Evolutionary conservation across 2,888 invertebrate genomes (phyloP).

Genomic region (Rhagonycha lutea): DNA sequence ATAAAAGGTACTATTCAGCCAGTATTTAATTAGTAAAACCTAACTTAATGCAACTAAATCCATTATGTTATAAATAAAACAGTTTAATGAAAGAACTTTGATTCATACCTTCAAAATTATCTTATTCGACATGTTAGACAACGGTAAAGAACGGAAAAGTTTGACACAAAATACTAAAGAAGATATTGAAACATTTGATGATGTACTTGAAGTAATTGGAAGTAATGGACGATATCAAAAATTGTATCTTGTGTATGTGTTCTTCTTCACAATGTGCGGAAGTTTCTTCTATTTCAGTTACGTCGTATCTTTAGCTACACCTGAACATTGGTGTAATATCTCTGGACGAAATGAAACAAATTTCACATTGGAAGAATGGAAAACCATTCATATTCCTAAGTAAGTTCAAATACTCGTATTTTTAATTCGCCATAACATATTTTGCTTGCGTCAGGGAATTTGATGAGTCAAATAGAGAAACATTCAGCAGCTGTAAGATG

Average conservation of each 20-base stretch:
- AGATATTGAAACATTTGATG: conserved; percentile 53
- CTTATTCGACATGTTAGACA: not conserved
- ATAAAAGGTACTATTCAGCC: not conserved
- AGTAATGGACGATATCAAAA: conserved; percentile 60
- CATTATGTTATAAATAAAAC: not conserved
- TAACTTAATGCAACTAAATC: not conserved
- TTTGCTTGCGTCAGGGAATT: not conserved
- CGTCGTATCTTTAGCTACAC: conserved; percentile 59
- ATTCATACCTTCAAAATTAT: not conserved
- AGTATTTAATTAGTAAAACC: not conserved
- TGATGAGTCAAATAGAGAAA: not conserved
- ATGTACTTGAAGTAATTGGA: conserved; percentile 58
- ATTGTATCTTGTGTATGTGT: conserved; percentile 57
- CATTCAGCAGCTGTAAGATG: conserved; percentile 56
- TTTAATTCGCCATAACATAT: not conserved
- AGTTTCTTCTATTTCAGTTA: conserved; percentile 61
- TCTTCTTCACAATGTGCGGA: conserved; percentile 49
- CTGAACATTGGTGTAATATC: conserved; percentile 64
- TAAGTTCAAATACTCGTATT: conserved; percentile 46
- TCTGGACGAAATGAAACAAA: conserved; percentile 58
- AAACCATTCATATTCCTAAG: conserved; percentile 59
- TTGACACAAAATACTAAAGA: not conserved
- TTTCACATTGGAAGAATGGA: conserved; percentile 58
- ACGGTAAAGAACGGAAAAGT: not conserved
- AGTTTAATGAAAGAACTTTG: not conserved